Percentiles rank a stretch among this genome's conserved stretches.
Evolutionary conservation across 2,113 vertebrate species (phyloP).

Genomic region (Panurus biarmicus): DNA sequence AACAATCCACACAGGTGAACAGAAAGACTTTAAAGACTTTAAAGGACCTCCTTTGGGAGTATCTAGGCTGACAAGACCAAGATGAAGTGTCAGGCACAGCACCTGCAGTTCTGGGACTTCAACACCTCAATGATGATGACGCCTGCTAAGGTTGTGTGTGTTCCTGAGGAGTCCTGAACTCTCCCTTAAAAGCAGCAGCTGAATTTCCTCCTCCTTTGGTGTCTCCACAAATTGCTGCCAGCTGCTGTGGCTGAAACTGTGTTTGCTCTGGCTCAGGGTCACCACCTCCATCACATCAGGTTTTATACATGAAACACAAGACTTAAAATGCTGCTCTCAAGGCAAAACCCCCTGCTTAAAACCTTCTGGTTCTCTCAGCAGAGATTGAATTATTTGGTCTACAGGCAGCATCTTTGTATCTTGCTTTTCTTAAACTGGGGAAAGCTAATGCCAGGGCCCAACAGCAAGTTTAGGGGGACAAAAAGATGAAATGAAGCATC

Average conservation of each 20-base stretch:
- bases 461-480: background rate
- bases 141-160: fast-evolving
- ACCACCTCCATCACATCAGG: background rate
- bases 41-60: background rate
- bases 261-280: background rate
- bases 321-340: background rate
- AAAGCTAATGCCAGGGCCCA: background rate
- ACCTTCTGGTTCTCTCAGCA: background rate
- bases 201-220: background rate
- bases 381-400: background rate
- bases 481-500: background rate
- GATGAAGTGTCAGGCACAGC: background rate
- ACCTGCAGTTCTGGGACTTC: background rate
- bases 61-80: no score
- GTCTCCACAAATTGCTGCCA: background rate
- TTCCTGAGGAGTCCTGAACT: background rate
- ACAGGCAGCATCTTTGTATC: background rate
- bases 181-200: background rate
- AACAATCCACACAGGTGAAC: fast-evolving
- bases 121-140: fast-evolving
- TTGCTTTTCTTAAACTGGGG: background rate
- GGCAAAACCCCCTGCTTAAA: background rate
- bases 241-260: fast-evolving
- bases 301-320: background rate
- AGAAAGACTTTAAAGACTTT: background rate